Conservation (phyloP, 1,140 invertebrate species). For the Atta cephalotes region DNA sequence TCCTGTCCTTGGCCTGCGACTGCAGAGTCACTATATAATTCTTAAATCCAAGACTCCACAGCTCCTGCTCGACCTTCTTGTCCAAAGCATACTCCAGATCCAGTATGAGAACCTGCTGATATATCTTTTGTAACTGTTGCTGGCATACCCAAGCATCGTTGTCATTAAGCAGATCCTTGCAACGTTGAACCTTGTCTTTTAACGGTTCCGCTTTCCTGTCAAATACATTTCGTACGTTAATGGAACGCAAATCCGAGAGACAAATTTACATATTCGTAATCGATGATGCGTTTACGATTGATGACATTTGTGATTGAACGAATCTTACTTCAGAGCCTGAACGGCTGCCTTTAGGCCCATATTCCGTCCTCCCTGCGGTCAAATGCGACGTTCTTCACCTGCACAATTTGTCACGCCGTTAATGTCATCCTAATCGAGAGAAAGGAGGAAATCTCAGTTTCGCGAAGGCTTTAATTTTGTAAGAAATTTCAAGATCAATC, state of each 20-base stretch:
- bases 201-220: constrained; percentile 90
- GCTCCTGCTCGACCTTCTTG: constrained; percentile 95
- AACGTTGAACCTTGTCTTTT: constrained; percentile 89
- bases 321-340: constrained; percentile 89
- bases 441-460: not conserved
- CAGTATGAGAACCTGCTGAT: constrained; percentile 92
- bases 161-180: constrained; percentile 88
- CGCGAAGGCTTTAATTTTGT: not conserved
- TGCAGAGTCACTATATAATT: constrained; percentile 94
- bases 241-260: not conserved
- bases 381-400: constrained; percentile 59
- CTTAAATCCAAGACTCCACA: constrained; percentile 96
- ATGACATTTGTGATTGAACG: not conserved
- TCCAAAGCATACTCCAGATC: constrained; percentile 95
- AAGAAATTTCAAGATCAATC: not conserved
- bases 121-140: constrained; percentile 91
- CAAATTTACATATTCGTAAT: not conserved
- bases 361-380: constrained; percentile 79
- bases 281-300: not conserved
- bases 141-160: constrained; percentile 89
- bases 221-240: constrained; percentile 49
- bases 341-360: constrained; percentile 91
- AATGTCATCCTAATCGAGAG: not conserved
- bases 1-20: constrained; percentile 91
- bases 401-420: constrained; percentile 7